A percentile compares a stretch with the other conserved stretches of the same genome.
Conservation (phyloP, 1,140 invertebrate genomes). For the Drosophila jambulina region DNA sequence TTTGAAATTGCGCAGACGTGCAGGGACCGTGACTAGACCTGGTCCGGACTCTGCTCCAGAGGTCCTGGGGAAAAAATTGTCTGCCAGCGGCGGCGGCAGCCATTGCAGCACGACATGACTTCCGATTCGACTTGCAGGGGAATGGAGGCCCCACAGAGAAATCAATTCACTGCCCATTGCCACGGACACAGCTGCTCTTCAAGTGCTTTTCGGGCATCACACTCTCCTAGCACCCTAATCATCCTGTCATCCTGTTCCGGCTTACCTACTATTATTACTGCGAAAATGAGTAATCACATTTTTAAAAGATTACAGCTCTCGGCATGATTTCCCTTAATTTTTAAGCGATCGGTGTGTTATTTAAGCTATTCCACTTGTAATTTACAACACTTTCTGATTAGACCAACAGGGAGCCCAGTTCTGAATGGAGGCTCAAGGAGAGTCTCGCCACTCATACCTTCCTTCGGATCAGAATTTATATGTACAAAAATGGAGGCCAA, state of each 20-base stretch:
- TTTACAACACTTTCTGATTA: too few relatives aligned
- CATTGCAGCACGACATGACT: constrained; percentile 79
- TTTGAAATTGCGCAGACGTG: constrained; percentile 80
- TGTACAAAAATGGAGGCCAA: neutral
- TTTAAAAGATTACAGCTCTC: neutral
- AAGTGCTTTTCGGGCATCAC: constrained; percentile 68
- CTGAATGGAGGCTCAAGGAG: too few relatives aligned
- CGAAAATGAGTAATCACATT: neutral
- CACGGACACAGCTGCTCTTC: constrained; percentile 23
- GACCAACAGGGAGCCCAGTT: too few relatives aligned
- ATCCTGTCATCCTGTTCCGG: neutral
- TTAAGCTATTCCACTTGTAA: neutral
- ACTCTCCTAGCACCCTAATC: constrained; percentile 24
- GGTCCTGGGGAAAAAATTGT: constrained; percentile 55
- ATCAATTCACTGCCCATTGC: constrained; percentile 64
- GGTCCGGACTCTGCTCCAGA: constrained; percentile 1
- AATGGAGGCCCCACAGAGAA: constrained; percentile 32
- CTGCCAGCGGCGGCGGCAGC: constrained; percentile 52
- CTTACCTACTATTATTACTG: neutral
- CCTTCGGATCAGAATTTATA: too few relatives aligned
- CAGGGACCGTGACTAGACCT: constrained; percentile 27
- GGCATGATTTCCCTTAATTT: neutral
- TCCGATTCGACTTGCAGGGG: constrained; percentile 54
- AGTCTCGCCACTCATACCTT: too few relatives aligned
- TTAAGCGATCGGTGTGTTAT: neutral